phyloP scores from a whole-genome alignment of 2,113 vertebrate genomes.

The Trichomycterus rosablanca region DNA sequence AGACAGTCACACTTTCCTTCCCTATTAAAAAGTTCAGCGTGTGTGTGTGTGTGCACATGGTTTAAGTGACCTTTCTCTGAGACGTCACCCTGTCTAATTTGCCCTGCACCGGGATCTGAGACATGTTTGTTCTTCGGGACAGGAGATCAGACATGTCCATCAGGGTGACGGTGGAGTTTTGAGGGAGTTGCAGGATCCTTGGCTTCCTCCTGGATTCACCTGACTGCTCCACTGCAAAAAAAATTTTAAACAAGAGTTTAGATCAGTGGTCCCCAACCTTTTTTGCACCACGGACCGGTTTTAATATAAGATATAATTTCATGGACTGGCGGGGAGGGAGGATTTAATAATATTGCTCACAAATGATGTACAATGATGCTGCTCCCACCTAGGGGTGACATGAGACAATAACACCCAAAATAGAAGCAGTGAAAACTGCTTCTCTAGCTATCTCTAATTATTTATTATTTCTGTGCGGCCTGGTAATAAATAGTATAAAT shows the following conservation, averaged over 20 bases:
- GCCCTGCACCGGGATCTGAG: background rate
- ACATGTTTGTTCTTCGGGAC: background rate
- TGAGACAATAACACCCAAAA: no score
- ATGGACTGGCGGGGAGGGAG: no score
- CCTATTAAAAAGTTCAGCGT: conserved; percentile 16
- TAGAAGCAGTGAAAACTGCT: no score
- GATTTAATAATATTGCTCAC: no score
- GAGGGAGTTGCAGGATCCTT: conserved; percentile 46
- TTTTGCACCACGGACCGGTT: no score
- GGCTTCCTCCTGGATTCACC: conserved; percentile 30
- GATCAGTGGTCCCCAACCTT: background rate
- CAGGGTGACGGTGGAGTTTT: conserved; percentile 45
- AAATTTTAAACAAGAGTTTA: conserved; percentile 12
- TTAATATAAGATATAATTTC: no score
- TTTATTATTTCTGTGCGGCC: no score
- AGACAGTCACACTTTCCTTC: conserved; percentile 16
- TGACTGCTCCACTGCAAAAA: conserved; percentile 42
- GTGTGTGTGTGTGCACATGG: conserved; percentile 20
- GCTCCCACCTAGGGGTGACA: no score
- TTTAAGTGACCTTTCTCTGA: conserved; percentile 25
- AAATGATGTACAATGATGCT: no score
- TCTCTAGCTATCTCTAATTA: no score
- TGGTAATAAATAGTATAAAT: no score
- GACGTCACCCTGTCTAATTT: conserved; percentile 8
- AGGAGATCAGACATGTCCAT: background rate